Evolutionary conservation across 2,113 vertebrate genomes (phyloP).

Genomic region (Chascanopsetta lugubris): DNA sequence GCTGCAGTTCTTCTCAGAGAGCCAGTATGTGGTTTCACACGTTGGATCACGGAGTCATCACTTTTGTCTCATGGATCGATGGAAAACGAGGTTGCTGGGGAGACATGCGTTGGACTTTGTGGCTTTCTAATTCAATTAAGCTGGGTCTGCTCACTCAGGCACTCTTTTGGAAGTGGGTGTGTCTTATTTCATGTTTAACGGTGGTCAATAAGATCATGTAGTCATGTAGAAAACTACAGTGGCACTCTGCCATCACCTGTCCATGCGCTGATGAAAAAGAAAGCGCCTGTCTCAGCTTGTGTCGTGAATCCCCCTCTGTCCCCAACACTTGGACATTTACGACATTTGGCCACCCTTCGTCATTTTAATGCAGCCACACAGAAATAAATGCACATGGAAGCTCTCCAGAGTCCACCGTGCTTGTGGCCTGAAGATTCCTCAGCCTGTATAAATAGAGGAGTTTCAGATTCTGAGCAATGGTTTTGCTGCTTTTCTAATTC

Average conservation of each 20-base stretch:
- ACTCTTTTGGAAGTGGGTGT: slow-evolving; percentile 15
- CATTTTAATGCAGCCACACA: slow-evolving; percentile 49
- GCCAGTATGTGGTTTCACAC: slow-evolving; percentile 11
- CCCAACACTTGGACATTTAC: slow-evolving; percentile 30
- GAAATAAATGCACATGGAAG: slow-evolving; percentile 64
- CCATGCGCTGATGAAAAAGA: slow-evolving; percentile 44
- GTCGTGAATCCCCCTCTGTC: slow-evolving; percentile 29
- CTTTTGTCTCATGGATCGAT: slow-evolving; percentile 7
- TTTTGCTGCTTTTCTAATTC: slow-evolving; percentile 31
- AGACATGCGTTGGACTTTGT: slow-evolving; percentile 1
- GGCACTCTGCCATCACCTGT: slow-evolving; percentile 32
- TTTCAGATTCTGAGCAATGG: slow-evolving; percentile 27
- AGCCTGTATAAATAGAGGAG: slow-evolving; percentile 45
- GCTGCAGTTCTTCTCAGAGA: slow-evolving; percentile 32
- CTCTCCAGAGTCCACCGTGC: slow-evolving; percentile 49
- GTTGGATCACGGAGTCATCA: slow-evolving; percentile 24
- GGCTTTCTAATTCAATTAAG: slow-evolving; percentile 13
- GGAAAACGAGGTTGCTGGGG: slow-evolving; percentile 4
- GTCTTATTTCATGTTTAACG: slow-evolving; percentile 22
- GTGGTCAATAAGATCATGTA: slow-evolving; percentile 20
- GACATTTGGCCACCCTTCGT: slow-evolving; percentile 36
- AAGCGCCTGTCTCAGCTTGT: slow-evolving; percentile 18
- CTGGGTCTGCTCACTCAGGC: neutral
- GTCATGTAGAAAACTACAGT: slow-evolving; percentile 2
- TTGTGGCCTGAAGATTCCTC: slow-evolving; percentile 36